Conservation (phyloP, 2,113 vertebrate genomes). For the Hassar affinis region DNA sequence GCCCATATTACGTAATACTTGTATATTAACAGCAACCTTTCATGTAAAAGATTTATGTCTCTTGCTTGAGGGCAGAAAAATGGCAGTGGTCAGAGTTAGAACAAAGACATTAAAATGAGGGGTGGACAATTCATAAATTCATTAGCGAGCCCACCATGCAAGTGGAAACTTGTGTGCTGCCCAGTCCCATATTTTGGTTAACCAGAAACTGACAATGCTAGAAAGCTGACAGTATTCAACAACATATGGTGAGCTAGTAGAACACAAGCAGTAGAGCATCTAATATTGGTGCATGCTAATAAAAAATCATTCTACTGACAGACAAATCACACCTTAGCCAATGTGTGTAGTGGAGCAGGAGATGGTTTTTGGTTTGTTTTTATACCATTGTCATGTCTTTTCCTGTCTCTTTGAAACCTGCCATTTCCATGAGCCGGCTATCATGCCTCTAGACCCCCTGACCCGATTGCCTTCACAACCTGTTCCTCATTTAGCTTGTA, state of each 20-base stretch:
- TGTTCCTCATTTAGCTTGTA: no score
- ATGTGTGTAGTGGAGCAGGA: no score
- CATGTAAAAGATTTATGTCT: neutral
- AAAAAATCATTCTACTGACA: no score
- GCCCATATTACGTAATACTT: neutral
- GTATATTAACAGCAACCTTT: neutral
- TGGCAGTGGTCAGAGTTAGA: neutral
- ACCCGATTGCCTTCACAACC: no score
- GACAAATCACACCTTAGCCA: no score
- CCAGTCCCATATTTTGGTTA: neutral
- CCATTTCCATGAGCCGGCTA: no score
- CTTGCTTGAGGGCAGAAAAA: slow-evolving; percentile 4
- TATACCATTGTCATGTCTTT: no score
- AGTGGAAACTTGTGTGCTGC: neutral
- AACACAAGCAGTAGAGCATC: no score
- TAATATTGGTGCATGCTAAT: neutral
- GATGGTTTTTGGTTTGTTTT: no score
- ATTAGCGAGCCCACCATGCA: neutral
- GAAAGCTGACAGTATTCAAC: neutral
- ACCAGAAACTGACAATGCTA: neutral
- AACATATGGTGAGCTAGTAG: neutral
- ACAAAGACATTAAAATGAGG: neutral
- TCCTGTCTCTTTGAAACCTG: no score
- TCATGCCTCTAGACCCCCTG: no score
- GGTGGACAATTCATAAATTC: neutral